Base-by-base conservation (phyloP, 2,797 vertebrate genomes). In the Holocentrus rufus region DNA sequence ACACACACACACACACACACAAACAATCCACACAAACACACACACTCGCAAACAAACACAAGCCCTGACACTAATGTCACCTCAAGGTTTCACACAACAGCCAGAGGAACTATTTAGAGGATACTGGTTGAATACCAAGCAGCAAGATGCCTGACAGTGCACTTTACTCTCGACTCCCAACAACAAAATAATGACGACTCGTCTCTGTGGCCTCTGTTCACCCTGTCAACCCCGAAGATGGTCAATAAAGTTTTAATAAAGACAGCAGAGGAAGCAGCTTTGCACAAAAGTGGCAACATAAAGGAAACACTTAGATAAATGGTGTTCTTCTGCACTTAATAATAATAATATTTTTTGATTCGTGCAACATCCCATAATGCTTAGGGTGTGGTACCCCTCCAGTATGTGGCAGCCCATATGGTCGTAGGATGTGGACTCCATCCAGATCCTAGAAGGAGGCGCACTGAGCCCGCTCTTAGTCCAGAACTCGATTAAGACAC, bases 101-200 rank as follows among this genome's bases (percentile, higher is more conserved):
- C 65, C 49, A 0, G 54, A 55, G 71, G 57, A 68, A 50, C 72
- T 55, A 58, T 47, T 59, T 1, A 39, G 57, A 53, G 7, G 50
- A 46, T n/a, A 50, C n/a, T 5, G 65, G 39, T 22, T 69, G 69
- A 73, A 81, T 53, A 57, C 34, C 34, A 63, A 58, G 59, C 61
- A 63, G 60, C 50, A 5, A 25, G 22, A 13, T 39, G 74, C 44
- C 36, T 53, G 58, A 74, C 62, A 15, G 20, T 9, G 30, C 76
- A 34, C 61, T 55, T 47, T 10, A 49, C 30, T 46, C 15, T 17
- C n/a, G 7, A 9, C 11, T 14, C 11, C n/a, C 17, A 17, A 46
- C 25, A 9, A 23, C 76, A 46, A 46, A 65, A 50, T 74, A 71
- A 65, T 39, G 72, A 72, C 72, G 56, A 49, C 17, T 47, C 44